Evolutionary conservation across 2,113 vertebrate species (phyloP), one percentile per base, ranked within the genome.

Genomic region (Alethe diademata): DNA sequence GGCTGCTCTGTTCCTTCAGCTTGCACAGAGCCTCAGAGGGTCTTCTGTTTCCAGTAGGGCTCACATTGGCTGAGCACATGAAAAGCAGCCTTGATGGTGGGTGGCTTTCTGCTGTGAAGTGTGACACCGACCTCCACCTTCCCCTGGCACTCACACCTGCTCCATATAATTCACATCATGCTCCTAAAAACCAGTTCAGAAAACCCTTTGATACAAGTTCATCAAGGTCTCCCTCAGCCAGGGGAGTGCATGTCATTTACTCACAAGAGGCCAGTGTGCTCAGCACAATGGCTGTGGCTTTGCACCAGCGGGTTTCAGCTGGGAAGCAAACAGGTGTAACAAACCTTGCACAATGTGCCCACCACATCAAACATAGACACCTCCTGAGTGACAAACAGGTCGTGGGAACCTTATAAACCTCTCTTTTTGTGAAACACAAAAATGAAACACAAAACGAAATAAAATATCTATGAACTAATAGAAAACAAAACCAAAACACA

Each of bases 151-250:
- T 89, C 78, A 83, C 96, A 95, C 94, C 95, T 97, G 95, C 90
- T 85, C 73, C 78, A 10, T 90, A 40, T 84, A 94, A 96, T 80
- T 96, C 91, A 95, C 82, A 87, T 87, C 70, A 60, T 1, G 38
- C 74, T 88, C 73, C 80, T 86, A 36, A 88, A 70, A 97, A 74
- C 0, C 13, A 79, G 85, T 38, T 92, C 91, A 88, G 86, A 86
- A 91, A 86, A 65, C 6, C 74, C 94, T 97, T 97, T 96, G 94
- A 96, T 94, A 90, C 62, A 67, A 89, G 92, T 88, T 88, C 87
- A 73, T 71, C 22, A 5, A 84, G 82, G 73, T 88, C 71, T 69
- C 69, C 5, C 45, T 73, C 47, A 78, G 61, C n/a, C 45, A 84
- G 61, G 57, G 71, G 62, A 57, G 53, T 15, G 58, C 43, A 16